Conservation (phyloP, 2,888 invertebrate species). For the Nematopogon swammerdamellus region DNA sequence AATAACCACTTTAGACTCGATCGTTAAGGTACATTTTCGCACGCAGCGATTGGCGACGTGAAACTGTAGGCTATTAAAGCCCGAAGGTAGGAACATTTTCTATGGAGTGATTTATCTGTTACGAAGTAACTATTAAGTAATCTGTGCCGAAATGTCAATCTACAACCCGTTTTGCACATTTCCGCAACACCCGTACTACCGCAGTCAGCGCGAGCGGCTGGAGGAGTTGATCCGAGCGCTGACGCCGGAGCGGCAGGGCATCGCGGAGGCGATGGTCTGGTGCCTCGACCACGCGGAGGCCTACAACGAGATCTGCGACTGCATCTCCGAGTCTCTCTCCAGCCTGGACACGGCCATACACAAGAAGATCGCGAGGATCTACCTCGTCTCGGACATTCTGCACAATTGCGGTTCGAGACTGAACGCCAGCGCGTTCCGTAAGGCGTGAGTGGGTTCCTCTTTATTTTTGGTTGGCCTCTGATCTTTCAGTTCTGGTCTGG, state of each 20-base stretch:
- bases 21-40: too few species aligned
- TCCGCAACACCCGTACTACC: conserved; percentile 3
- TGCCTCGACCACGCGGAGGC: conserved; percentile 98
- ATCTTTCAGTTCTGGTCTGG: too few species aligned
- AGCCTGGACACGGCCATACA: conserved; percentile 74
- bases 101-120: too few species aligned
- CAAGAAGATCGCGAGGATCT: conserved; percentile 90
- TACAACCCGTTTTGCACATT: too few species aligned
- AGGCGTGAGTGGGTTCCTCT: conserved; percentile 65
- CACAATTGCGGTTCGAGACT: conserved; percentile 97
- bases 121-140: too few species aligned
- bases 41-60: too few species aligned
- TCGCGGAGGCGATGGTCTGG: conserved; percentile 98
- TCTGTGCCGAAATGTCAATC: too few species aligned
- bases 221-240: conserved; percentile 88
- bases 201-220: conserved; percentile 85
- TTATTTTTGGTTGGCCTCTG: too few species aligned
- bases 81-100: too few species aligned
- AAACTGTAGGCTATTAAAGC: too few species aligned
- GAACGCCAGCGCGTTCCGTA: conserved; percentile 91
- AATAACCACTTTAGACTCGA: too few species aligned
- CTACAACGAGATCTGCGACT: conserved; percentile 92
- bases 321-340: conserved; percentile 83
- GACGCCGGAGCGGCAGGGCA: conserved; percentile 73
- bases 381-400: conserved; percentile 93